These are phyloP conservation scores for Psettodes erumei DNA, from an alignment of 2,113 vertebrate species.

Conservation along the genomic window DNA sequence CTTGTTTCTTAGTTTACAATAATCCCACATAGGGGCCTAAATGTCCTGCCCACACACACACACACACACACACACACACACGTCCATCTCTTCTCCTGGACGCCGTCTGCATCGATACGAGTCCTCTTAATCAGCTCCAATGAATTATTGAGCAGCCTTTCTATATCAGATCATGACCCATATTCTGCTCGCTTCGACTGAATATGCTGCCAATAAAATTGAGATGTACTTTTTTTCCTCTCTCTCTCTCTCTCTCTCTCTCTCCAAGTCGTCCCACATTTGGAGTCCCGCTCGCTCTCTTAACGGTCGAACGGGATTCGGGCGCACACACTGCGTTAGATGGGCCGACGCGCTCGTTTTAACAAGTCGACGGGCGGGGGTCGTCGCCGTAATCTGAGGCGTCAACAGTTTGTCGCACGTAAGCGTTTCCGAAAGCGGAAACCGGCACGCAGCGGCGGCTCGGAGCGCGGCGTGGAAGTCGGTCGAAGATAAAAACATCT, in stretches of 20 bases:
- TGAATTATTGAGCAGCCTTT: slow-evolving; percentile 79
- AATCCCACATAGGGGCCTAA: slow-evolving; percentile 56
- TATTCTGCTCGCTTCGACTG: slow-evolving; percentile 68
- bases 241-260: too few species aligned
- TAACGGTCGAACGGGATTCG: slow-evolving; percentile 29
- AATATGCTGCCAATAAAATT: slow-evolving; percentile 70
- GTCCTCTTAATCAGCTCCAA: slow-evolving; percentile 73
- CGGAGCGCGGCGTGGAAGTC: slow-evolving; percentile 17
- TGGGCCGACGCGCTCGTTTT: slow-evolving; percentile 45
- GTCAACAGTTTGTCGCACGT: too few species aligned
- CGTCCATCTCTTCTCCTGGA: slow-evolving; percentile 30
- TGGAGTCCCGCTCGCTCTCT: slow-evolving; percentile 31
- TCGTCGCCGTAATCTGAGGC: not conserved
- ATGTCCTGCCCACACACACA: slow-evolving; percentile 31
- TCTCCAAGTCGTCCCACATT: slow-evolving; percentile 68
- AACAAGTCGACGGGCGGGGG: slow-evolving; percentile 37
- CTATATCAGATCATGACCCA: slow-evolving; percentile 81
- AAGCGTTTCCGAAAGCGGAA: too few species aligned
- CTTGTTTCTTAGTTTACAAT: slow-evolving; percentile 31
- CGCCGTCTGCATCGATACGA: slow-evolving; percentile 60
- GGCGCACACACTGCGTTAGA: slow-evolving; percentile 13
- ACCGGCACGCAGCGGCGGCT: too few species aligned
- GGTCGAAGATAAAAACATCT: slow-evolving; percentile 24
- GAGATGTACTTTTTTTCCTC: slow-evolving; percentile 54
- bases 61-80: too few species aligned